Evolutionary conservation across 2,888 invertebrate species (phyloP).

Genomic region (Clusia tigrina): DNA sequence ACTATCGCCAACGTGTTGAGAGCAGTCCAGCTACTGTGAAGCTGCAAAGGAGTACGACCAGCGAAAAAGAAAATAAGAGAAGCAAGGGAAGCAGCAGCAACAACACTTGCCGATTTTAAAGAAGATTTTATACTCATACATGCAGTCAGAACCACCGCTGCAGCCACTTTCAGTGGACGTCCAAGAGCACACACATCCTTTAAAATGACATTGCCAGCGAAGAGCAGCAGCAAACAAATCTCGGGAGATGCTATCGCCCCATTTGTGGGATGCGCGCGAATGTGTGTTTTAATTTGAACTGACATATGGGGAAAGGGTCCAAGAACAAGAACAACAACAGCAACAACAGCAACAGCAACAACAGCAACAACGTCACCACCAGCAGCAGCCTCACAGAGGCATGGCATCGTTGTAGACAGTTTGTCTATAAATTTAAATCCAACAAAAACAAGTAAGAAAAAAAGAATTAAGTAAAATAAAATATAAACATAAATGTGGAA

Average conservation of each 20-base stretch:
- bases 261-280: constrained; percentile 7
- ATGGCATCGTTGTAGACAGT: constrained; percentile 42
- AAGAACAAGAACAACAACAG: not conserved
- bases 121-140: not conserved
- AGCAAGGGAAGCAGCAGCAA: no score
- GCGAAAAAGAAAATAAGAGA: no score
- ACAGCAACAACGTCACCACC: not conserved
- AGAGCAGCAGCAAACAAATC: constrained; percentile 19
- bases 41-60: no score
- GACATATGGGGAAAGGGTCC: constrained; percentile 10
- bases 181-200: no score
- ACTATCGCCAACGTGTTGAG: constrained; percentile 3
- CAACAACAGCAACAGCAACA: not conserved
- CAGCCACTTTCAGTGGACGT: no score
- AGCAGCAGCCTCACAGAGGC: not conserved
- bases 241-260: not conserved
- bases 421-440: constrained; percentile 49
- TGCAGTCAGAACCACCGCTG: not conserved
- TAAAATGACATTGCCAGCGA: constrained; percentile 19
- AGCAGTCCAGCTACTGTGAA: constrained; percentile 1
- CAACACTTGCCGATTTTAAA: not conserved
- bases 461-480: constrained; percentile 9
- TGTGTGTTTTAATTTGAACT: constrained; percentile 11
- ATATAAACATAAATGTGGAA: constrained; percentile 1
- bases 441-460: constrained; percentile 19